Evolutionary conservation across 2,888 invertebrate genomes (phyloP), one percentile per base, ranked within the genome.

Genomic region (Diadromus collaris): DNA sequence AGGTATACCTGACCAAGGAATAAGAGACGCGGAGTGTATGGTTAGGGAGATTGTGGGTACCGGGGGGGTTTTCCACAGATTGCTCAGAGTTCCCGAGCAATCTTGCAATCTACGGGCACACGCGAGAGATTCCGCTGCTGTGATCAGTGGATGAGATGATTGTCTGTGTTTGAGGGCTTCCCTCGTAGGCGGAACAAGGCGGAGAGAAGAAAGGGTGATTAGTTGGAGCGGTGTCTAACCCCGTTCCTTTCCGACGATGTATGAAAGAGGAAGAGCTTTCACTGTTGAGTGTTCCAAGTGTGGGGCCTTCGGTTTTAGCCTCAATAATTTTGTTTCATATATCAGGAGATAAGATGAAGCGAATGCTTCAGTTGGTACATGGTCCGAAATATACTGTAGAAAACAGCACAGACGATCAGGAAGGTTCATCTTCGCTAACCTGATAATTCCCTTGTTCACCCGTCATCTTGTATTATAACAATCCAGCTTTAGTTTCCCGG

Each of bases 1-100:
- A 61, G 68, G 68, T 73, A 73, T 61, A 61, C 56, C 48, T 21
- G 38, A n/a, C 29, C 16, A 27, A 65, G 27, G 65, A 46, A 29
- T 32, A 51, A 54, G 65, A 54, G 58, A 65, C 21, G 29, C 10
- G 34, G 27, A 38, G 54, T 51, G 16, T 61, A 24, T 10, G 60
- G 61, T 41, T n/a, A 10, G 7, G 7, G 27, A 64, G 71, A 71
- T 56, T 41, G 65, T 65, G 65, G 65, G 48, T 60, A 67, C 29
- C n/a, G n/a, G 27, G 16, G 54, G 29, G 41, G 38, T 32, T 48
- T 10, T 63, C 48, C 60, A 6, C 6, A 46, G 46, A 60, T 67
- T 48, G 48, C 48, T 13, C 38, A 44, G 27, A 41, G 56, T 72
- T 27, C 6, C 51, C n/a, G 51, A 41, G 48, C 38, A 13, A 48